Evolutionary conservation across 37 sponge, comb jelly and placozoan genomes (phyloP), one percentile per base, ranked within the genome.

Genomic region (Crambe crambe): DNA sequence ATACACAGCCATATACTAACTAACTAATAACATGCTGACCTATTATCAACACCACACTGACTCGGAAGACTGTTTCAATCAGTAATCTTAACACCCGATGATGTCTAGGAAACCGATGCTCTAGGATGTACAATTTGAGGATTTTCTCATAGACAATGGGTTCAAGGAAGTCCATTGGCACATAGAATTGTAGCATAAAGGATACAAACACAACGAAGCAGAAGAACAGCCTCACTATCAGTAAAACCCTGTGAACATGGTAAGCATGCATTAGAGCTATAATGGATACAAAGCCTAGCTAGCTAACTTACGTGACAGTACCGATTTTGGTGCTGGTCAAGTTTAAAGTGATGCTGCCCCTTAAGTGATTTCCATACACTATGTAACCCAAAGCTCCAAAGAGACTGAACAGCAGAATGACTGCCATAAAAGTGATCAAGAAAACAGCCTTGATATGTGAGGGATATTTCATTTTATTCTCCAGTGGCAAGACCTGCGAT

Each of bases 401-500:
- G 8, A 65, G 18, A 22, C 83, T 37, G 58, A 78, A 93, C 44
- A 90, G 32, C 3, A 78, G 0, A 0, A 85, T 77, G 1, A 95
- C 76, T 0, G 84, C 6, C 17, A 47, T 26, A 89, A 95, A 90
- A 18, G 73, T 86, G 25, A 17, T 10, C 20, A n/a, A 70, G 37
- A 95, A 37, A 15, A 97, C 78, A 0, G 57, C 44, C 6, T 40
- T 66, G 76, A 85, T 80, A 39, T 93, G 70, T 32, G 72, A 40
- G 36, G 98, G 98, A 8, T 85, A 68, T 66, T 77, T 87, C 98
- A 97, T 97, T 75, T 93, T 90, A 54, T 97, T 97, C 76, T 95
- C 96, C 66, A 95, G 79, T 25, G 98, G 98, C 22, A 97, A 77
- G 58, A 93, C 76, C 89, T 85, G 47, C 20, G 39, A 10, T 9